Base-by-base conservation (phyloP, 2,797 vertebrate genomes). In the Syndactyla subalaris region DNA sequence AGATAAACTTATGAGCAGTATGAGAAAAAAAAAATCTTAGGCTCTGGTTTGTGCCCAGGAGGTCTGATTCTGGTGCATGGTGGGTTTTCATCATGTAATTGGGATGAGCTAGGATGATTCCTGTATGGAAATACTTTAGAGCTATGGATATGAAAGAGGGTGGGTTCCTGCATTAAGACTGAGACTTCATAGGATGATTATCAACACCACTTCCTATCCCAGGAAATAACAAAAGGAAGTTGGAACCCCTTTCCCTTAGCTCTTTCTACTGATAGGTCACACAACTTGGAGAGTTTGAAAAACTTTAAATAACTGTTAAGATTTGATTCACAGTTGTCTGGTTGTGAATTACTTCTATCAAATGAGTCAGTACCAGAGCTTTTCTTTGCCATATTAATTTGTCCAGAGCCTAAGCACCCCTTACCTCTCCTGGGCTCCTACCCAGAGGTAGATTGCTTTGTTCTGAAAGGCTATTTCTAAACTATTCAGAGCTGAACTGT, bases 71-170 rank as follows among this genome's bases (percentile, higher is more conserved):
- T 81, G 43, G 32, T 51, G 38, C 29, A 1, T 20, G 52, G n/a
- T n/a, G 66, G 36, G 23, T 36, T 67, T 41, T 32, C 32, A 26
- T 48, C 0, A 0, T 57, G 32, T 48, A 27, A 30, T 10, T 57
- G 74, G 59, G 58, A 34, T 16, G 18, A 57, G 43, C n/a, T 48
- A 10, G 27, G 2, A 8, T 36, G 48, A 39, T 66, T 62, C 3
- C 3, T 41, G 17, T 52, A 30, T 78, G 65, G 62, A 59, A 70
- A 46, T 34, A 63, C 1, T 36, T 36, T 46, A 38, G 61, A 63
- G 23, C 36, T 52, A 7, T 46, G 41, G 26, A 12, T 63, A 16
- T 36, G 41, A 34, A 52, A 74, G 29, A 68, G 61, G 6, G 13
- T 41, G 32, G 12, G 23, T 43, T 83, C 26, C 45, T 80, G 49